Base-by-base conservation (phyloP, 2,888 invertebrate genomes). In the Drosophila emarginata region DNA sequence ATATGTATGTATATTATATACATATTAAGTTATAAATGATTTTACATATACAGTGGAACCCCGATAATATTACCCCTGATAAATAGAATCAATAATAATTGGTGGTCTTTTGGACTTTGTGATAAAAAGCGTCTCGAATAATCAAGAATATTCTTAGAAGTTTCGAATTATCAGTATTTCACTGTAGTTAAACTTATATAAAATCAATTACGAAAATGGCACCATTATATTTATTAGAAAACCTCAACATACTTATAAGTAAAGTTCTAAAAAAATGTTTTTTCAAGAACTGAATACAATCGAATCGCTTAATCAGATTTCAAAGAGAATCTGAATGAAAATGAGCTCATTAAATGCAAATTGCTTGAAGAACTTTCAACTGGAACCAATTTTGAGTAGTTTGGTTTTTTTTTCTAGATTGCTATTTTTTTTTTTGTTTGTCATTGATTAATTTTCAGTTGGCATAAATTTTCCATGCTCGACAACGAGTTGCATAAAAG, bases 401-500 rank as follows among this genome's bases (percentile, higher is more conserved):
- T 45, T 11, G 21, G 7, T 45, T 18, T 54, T 15, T 18, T 32
- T 12, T 36, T 54, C 36, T n/a, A 21, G 28, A 18, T 45, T 45
- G 18, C 11, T 14, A 23, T 50, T 60, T 15, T 45, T 18, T 32
- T 14, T 59, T 15, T 26, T 9, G 28, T 50, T 36, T 36, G 36
- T 32, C 36, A 61, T 61, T 53, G 36, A 28, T 39, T 28, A n/a
- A 53, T 53, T 45, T 45, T 45, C 51, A n/a, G 28, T 51, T 28
- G 18, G 12, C 37, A 45, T 40, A 28, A 64, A 63, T 63, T 78
- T 53, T 11, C 45, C 32, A 53, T 39, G 57, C 52, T 61, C 23
- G 39, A 45, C 37, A 82, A 79, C 87, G 51, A 85, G 87, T 87
- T 74, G 78, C 77, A 52, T 45, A 58, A 57, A 63, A 60, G 72